Evolutionary conservation across 2,113 vertebrate species (phyloP).

Genomic region (Oncorhynchus keta): DNA sequence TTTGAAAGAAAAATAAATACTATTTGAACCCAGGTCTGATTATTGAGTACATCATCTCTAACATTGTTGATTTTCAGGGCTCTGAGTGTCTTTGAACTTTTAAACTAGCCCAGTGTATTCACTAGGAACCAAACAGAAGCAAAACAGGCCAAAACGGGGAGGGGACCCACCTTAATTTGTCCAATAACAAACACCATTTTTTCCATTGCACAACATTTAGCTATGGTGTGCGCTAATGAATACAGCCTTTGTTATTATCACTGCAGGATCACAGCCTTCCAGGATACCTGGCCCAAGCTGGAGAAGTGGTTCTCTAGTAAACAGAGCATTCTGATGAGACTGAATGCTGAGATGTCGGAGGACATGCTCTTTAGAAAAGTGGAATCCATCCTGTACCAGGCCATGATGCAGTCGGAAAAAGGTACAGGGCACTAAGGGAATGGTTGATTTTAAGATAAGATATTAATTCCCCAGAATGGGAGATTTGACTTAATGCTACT

Average conservation of each 20-base stretch:
- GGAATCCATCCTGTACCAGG: constrained; percentile 70
- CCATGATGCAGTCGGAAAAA: constrained; percentile 60
- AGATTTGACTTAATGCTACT: not conserved
- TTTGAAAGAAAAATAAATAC: no score
- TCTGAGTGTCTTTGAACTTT: no score
- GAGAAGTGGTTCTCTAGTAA: constrained; percentile 83
- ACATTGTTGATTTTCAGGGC: no score
- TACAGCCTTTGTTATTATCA: not conserved
- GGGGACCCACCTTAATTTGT: no score
- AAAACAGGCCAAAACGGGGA: no score
- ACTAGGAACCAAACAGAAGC: no score
- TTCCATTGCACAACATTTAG: not conserved
- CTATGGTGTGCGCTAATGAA: no score
- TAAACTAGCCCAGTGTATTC: no score
- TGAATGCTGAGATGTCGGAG: constrained; percentile 79
- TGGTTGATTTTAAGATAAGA: no score
- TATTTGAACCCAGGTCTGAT: no score
- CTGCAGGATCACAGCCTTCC: constrained; percentile 81
- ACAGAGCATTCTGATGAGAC: constrained; percentile 78
- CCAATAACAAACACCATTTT: no score
- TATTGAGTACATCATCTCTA: no score
- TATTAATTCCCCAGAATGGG: not conserved
- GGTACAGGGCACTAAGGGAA: constrained; percentile 61
- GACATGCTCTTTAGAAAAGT: constrained; percentile 69
- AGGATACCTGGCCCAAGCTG: constrained; percentile 81